Evolutionary conservation across 2,113 vertebrate genomes (phyloP), one percentile per base, ranked within the genome.

Genomic region (Oryzias javanicus): DNA sequence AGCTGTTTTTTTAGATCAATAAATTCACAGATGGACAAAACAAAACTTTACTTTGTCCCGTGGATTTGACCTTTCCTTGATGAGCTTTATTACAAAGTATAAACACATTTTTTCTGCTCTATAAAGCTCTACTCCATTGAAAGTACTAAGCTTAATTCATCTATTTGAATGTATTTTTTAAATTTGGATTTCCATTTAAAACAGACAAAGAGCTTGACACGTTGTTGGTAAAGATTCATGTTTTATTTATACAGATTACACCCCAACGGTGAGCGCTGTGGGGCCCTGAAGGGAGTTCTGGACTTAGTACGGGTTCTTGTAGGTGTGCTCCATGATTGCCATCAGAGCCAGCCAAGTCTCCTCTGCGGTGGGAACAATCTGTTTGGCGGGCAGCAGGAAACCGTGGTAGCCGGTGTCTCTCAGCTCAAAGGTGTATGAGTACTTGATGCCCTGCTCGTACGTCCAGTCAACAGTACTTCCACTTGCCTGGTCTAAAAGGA

Each of bases 381-480:
- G 90, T 0, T 56, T 91, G 83, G 96, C 94, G 0, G 97, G 97
- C 29, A 99, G 90, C 25, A 95, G 60, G 90, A 99, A 99, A 0
- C 97, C 96, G 0, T 94, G 92, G 3, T 45, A 52, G 4, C 97
- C 96, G 0, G 92, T 96, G 74, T 99, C 97, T 49, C 97, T 81
- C 80, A 99, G 91, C 90, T 99, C 96, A 0, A 98, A 98, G 46
- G 93, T 94, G 82, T 89, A 98, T 22, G 97, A 96, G 55, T 97
- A 98, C 64, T 96, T 98, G 56, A 98, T 94, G 48, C 94, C 96
- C 48, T 93, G 89, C 13, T 89, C 49, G 67, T 98, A 98, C 17
- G 94, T 91, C 97, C 97, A 99, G 91, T 99, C 96, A 0, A 96
- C 5, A 50, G 91, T 94, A 49, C 0, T 20, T 1, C 97, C 96